Percentiles rank a stretch among this genome's conserved stretches.
Evolutionary conservation across 2,888 invertebrate species (phyloP).

Genomic region (Eudemis profundana): DNA sequence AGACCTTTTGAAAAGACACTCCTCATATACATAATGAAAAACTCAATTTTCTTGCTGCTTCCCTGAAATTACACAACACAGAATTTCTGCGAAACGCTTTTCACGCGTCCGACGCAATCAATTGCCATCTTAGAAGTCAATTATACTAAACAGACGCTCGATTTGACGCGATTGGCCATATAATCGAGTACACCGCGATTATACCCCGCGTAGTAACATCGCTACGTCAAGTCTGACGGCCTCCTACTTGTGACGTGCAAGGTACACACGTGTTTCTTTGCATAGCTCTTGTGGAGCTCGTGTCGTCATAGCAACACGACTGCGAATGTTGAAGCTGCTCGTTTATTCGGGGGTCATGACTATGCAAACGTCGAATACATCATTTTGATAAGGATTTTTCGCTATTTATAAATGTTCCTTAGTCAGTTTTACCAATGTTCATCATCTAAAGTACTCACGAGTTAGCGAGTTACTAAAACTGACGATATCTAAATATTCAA

Average conservation of each 20-base stretch:
- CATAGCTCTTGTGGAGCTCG: constrained; percentile 26
- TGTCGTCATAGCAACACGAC: constrained; percentile 37
- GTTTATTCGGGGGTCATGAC: constrained; percentile 13
- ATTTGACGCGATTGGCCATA: constrained; percentile 1
- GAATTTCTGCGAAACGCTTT: constrained; percentile 16
- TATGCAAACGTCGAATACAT: constrained; percentile 43
- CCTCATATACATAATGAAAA: too few relatives aligned
- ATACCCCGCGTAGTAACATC: constrained; percentile 36
- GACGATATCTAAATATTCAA: too few relatives aligned
- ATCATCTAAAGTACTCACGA: too few relatives aligned
- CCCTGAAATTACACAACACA: background rate
- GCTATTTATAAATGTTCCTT: constrained; percentile 7
- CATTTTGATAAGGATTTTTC: constrained; percentile 10
- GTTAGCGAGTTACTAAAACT: too few relatives aligned
- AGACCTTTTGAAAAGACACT: too few relatives aligned
- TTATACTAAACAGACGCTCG: constrained; percentile 1
- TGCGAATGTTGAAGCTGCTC: constrained; percentile 15
- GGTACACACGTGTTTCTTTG: constrained; percentile 36
- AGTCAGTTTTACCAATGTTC: too few relatives aligned
- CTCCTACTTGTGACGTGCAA: constrained; percentile 33
- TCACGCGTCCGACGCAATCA: background rate
- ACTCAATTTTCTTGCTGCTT: background rate
- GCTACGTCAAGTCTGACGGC: constrained; percentile 38
- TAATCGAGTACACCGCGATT: constrained; percentile 11
- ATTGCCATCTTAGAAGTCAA: constrained; percentile 1